Evolutionary conservation across 2,888 invertebrate species (phyloP).

Genomic region (Resseliella maxima): DNA sequence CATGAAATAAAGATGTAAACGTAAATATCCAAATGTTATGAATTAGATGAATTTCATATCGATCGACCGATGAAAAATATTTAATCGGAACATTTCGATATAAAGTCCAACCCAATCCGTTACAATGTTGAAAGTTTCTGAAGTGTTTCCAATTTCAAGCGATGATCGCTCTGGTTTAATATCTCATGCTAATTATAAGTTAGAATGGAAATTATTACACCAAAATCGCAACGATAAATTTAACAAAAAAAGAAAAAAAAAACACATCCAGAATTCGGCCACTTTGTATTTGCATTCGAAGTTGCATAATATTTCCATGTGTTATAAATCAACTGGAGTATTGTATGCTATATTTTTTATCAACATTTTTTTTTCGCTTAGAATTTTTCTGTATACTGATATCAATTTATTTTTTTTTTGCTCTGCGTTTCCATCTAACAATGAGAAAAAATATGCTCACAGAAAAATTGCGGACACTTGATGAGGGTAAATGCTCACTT

Average conservation of each 20-base stretch:
- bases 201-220: conserved; percentile 30
- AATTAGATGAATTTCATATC: conserved; percentile 32
- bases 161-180: not conserved
- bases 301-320: conserved; percentile 17
- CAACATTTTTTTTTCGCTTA: not conserved
- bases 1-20: not conserved
- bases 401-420: conserved; percentile 32
- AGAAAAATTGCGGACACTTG: conserved; percentile 15
- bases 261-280: not conserved
- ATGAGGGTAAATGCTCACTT: conserved; percentile 36
- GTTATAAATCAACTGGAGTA: conserved; percentile 33
- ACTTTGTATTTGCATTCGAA: not conserved
- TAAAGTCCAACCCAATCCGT: not conserved
- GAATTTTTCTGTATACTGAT: not conserved
- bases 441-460: not conserved
- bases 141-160: not conserved
- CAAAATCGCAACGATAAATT: conserved; percentile 27
- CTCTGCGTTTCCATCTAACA: not conserved
- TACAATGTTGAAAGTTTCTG: not conserved
- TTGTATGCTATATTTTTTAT: not conserved
- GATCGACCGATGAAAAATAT: not conserved
- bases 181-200: conserved; percentile 48
- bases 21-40: not conserved
- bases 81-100: not conserved
- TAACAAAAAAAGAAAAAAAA: not conserved